Conservation (phyloP, 2,888 invertebrate genomes). For the Scaptodrosophila latifasciaeformis region DNA sequence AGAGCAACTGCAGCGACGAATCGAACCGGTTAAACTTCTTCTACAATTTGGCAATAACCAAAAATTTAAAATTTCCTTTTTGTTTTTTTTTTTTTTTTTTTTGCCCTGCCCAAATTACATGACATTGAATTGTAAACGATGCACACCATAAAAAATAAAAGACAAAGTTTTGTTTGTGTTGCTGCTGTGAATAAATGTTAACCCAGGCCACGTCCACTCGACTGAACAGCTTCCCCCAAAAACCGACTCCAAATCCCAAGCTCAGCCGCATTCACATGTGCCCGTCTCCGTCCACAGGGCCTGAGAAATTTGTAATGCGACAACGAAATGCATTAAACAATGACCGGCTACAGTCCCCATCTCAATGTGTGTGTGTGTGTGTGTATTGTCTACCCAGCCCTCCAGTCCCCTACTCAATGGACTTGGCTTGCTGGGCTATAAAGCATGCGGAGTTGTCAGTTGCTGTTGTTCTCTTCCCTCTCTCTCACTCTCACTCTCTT, state of each 20-base stretch:
- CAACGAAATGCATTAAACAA: slow-evolving; percentile 16
- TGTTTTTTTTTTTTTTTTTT: not conserved
- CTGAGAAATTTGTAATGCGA: slow-evolving; percentile 33
- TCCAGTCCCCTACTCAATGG: not conserved
- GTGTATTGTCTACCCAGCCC: no score
- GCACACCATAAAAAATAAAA: slow-evolving; percentile 37
- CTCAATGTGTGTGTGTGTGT: not conserved
- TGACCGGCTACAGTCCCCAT: slow-evolving; percentile 20
- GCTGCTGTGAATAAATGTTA: slow-evolving; percentile 33
- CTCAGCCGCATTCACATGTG: no score
- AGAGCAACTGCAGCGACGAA: no score
- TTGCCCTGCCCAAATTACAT: slow-evolving; percentile 17
- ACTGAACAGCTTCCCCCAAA: not conserved
- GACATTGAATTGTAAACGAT: slow-evolving; percentile 61
- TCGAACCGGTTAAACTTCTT: slow-evolving; percentile 1
- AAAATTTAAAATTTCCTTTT: not conserved
- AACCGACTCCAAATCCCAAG: slow-evolving; percentile 34
- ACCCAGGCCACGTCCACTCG: slow-evolving; percentile 5
- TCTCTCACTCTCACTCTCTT: slow-evolving; percentile 1
- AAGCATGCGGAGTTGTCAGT: slow-evolving; percentile 7
- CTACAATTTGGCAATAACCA: not conserved
- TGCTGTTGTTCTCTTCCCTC: not conserved
- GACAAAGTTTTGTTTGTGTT: slow-evolving; percentile 21
- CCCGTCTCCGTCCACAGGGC: no score
- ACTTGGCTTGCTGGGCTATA: no score